Evolutionary conservation across 1,140 invertebrate genomes (phyloP).

Genomic region (Pachypeltis micranthus): DNA sequence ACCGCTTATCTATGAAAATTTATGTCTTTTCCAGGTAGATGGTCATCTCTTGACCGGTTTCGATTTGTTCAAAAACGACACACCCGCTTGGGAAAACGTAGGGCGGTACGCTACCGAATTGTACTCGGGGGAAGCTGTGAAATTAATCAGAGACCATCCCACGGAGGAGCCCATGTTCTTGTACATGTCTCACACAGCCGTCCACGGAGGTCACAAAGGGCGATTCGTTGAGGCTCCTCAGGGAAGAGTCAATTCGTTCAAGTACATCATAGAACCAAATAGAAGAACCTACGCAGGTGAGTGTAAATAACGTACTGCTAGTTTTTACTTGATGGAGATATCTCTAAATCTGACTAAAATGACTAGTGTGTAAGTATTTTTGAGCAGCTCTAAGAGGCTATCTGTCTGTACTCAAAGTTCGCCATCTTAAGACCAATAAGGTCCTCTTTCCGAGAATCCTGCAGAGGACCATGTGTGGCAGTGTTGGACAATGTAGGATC

Average conservation of each 20-base stretch:
- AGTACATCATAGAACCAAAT: constrained; percentile 49
- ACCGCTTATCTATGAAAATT: too few species aligned
- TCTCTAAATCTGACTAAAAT: too few species aligned
- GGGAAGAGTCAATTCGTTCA: constrained; percentile 48
- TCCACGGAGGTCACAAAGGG: constrained; percentile 48
- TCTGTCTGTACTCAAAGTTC: too few species aligned
- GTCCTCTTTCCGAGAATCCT: too few species aligned
- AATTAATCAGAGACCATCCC: constrained; percentile 46
- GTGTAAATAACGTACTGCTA: constrained; percentile 24
- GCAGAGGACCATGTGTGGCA: too few species aligned
- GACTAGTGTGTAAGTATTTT: too few species aligned
- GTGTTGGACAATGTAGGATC: too few species aligned
- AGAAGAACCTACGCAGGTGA: constrained; percentile 54
- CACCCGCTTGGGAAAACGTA: constrained; percentile 44
- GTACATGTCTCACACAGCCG: constrained; percentile 53
- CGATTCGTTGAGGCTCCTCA: constrained; percentile 47
- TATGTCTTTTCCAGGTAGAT: constrained; percentile 5
- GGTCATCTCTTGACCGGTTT: neutral
- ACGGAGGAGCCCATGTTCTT: constrained; percentile 48
- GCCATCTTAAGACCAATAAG: neutral
- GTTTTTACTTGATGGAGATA: too few species aligned
- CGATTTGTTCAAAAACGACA: constrained; percentile 42
- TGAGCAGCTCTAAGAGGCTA: too few species aligned
- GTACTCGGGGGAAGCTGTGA: constrained; percentile 50
- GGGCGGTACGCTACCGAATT: constrained; percentile 56